phyloP scores from a whole-genome alignment of 2,888 invertebrate species.

The Diplazon laetatorius region DNA sequence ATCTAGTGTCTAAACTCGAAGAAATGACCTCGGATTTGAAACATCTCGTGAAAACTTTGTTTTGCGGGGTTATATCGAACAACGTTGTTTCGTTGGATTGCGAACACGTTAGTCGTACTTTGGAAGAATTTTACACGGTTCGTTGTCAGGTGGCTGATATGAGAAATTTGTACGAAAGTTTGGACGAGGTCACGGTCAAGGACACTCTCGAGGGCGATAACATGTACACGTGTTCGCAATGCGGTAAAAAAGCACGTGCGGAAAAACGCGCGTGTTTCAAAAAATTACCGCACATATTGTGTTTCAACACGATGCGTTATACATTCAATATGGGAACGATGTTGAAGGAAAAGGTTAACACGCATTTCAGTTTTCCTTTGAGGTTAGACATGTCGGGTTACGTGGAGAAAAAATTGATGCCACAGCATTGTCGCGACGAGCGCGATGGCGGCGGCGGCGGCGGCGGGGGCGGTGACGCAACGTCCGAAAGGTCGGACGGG shows the following conservation, averaged over 20 bases:
- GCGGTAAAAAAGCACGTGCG: constrained; percentile 96
- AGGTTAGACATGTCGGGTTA: constrained; percentile 97
- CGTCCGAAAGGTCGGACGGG: constrained; percentile 66
- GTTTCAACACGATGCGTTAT: constrained; percentile 98
- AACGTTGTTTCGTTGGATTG: constrained; percentile 98
- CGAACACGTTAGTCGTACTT: constrained; percentile 95
- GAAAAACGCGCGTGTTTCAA: constrained; percentile 98
- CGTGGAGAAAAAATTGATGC: constrained; percentile 96
- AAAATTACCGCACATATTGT: constrained; percentile 95
- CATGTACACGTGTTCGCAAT: constrained; percentile 98
- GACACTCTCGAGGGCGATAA: constrained; percentile 98
- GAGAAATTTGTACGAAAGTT: constrained; percentile 96
- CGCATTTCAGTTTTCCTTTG: constrained; percentile 97
- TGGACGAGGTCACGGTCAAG: constrained; percentile 98
- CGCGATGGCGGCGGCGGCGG: constrained; percentile 58
- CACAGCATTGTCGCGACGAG: constrained; percentile 91
- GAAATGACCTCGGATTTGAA: constrained; percentile 97
- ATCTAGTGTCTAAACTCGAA: constrained; percentile 96
- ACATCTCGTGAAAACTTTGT: constrained; percentile 93
- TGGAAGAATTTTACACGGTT: constrained; percentile 98
- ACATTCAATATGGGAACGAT: constrained; percentile 99
- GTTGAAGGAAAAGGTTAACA: constrained; percentile 98
- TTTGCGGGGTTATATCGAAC: constrained; percentile 97
- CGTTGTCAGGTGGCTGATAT: constrained; percentile 98
- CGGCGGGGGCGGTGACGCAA: constrained; percentile 40